Percentiles rank a stretch among this genome's conserved stretches.
These are phyloP conservation scores for Vanessa tameamea DNA, from an alignment of 1,140 invertebrate genomes.

Conservation along the genomic window DNA sequence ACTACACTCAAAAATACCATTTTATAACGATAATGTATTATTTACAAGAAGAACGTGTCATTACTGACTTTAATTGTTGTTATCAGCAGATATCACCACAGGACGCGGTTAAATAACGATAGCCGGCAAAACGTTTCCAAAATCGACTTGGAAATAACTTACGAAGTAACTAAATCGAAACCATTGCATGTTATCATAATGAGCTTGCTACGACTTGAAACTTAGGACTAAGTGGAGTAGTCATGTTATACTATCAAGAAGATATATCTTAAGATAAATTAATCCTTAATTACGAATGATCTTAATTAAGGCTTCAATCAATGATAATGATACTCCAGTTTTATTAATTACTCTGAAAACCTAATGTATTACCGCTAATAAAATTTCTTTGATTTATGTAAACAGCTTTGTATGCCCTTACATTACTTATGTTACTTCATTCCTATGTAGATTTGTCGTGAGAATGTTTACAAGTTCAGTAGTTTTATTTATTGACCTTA, in stretches of 20 bases:
- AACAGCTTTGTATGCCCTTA: slow-evolving; percentile 3
- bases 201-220: no score
- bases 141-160: no score
- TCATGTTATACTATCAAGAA: neutral
- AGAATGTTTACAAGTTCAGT: slow-evolving; percentile 25
- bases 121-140: no score
- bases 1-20: no score
- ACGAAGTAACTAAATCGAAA: no score
- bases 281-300: slow-evolving; percentile 1
- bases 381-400: slow-evolving; percentile 8
- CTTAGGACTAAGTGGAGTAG: no score
- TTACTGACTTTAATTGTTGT: no score
- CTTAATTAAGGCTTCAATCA: slow-evolving; percentile 5
- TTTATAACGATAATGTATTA: no score
- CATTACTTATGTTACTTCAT: slow-evolving; percentile 17
- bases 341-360: slow-evolving; percentile 3
- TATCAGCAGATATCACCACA: no score
- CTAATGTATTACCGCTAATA: neutral
- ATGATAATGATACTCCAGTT: slow-evolving; percentile 2
- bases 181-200: no score
- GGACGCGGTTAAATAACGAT: no score
- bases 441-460: slow-evolving; percentile 19
- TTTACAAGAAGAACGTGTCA: no score
- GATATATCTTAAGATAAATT: slow-evolving; percentile 8
- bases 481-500: slow-evolving; percentile 8